phyloP scores from a whole-genome alignment of 2,888 invertebrate species.

The Phyto melanocephala region DNA sequence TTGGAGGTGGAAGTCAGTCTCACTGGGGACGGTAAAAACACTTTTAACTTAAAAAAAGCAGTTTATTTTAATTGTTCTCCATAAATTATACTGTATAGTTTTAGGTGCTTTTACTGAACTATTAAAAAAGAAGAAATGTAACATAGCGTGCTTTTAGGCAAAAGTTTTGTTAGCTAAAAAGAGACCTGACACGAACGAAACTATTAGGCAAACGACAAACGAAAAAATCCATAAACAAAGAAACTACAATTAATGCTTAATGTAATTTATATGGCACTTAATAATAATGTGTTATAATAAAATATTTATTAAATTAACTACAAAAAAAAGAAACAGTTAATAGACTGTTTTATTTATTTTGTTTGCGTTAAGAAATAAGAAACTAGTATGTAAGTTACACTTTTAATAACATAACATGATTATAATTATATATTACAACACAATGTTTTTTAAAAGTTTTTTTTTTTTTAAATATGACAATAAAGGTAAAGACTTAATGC shows the following conservation, averaged over 20 bases:
- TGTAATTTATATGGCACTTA: neutral
- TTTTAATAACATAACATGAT: neutral
- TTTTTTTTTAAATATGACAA: neutral
- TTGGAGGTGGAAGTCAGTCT: neutral
- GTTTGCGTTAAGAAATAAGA: no score
- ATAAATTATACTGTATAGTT: constrained; percentile 29
- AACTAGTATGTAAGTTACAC: no score
- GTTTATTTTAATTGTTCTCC: constrained; percentile 37
- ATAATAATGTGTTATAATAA: neutral
- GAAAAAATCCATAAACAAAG: neutral
- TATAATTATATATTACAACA: neutral
- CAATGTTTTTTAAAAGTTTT: neutral
- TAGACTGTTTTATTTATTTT: neutral
- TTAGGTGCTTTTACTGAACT: neutral
- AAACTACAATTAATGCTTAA: neutral
- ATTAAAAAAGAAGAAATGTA: neutral
- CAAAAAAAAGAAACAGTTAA: neutral
- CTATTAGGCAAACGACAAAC: constrained; percentile 12
- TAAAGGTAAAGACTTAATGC: neutral
- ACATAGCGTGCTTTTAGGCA: constrained; percentile 50
- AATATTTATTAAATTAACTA: neutral
- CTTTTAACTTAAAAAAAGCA: constrained; percentile 13
- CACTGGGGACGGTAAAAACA: neutral
- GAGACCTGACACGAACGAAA: constrained; percentile 13
- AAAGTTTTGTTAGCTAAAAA: neutral